Evolutionary conservation across 1,140 invertebrate genomes (phyloP), one percentile per base, ranked within the genome.

Genomic region (Listronotus bonariensis): DNA sequence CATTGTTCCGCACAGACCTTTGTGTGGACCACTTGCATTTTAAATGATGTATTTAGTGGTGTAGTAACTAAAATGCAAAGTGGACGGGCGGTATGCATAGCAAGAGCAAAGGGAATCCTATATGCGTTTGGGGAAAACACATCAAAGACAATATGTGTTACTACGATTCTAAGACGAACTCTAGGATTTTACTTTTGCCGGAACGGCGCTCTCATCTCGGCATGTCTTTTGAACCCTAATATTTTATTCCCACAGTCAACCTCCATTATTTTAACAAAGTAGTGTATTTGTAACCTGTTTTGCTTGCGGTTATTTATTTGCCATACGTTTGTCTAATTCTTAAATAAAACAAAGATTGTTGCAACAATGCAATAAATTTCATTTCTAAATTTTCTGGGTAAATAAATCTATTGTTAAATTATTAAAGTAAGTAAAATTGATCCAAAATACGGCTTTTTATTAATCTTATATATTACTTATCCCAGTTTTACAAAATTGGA

Each of bases 91-190:
- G 36, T 63, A 63, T 63, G 61, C 61, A 63, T 63, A 26, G 53
- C 53, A 51, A 65, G 43, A 55, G 54, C 45, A 65, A 65, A 65
- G 62, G 53, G 62, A 65, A 65, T 65, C 53, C 54, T 56, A 65
- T 65, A 65, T 65, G 62, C 62, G 62, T 65, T 57, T 38, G 34
- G 62, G 62, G 62, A 57, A 64, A 49, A 56, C 54, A 65, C 62
- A 65, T 65, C 62, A 65, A 65, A 65, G 62, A 65, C 62, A 65
- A 65, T 65, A 65, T 57, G 62, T 52, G 60, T 63, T 63, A 63
- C 60, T 57, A 43, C 46, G n/a, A 52, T 52, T 65, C 31, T 63
- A 63, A 65, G 62, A 65, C 53, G 53, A 65, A 57, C 31, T 64
- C 62, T 42, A 51, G 62, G 49, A 65, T 65, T 65, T 65, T 65